Evolutionary conservation across 2,888 invertebrate species (phyloP).

Genomic region (Carabus problematicus): DNA sequence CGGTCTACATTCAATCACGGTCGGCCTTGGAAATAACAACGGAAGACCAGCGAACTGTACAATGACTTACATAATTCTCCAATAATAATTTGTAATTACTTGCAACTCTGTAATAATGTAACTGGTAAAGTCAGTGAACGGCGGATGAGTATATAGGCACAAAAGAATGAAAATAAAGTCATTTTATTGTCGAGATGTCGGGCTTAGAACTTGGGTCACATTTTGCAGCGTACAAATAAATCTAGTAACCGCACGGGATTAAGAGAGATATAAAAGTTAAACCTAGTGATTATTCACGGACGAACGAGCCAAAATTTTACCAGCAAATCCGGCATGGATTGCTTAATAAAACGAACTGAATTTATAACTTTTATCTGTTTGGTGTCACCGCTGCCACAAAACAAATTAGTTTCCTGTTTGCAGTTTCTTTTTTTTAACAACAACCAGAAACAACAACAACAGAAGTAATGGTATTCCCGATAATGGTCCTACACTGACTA

Average conservation of each 20-base stretch:
- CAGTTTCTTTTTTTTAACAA: conserved; percentile 6
- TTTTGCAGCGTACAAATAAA: conserved; percentile 26
- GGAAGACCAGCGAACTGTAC: conserved; percentile 3
- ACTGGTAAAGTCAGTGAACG: too few relatives aligned
- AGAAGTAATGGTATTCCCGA: conserved; percentile 10
- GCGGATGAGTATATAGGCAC: too few relatives aligned
- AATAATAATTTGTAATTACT: too few relatives aligned
- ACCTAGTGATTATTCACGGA: conserved; percentile 36
- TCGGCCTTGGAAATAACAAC: conserved; percentile 14
- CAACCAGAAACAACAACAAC: not conserved
- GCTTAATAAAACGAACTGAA: conserved; percentile 39
- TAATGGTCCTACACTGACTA: not conserved
- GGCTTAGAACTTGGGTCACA: not conserved
- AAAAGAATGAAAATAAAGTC: too few relatives aligned
- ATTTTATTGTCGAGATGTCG: too few relatives aligned
- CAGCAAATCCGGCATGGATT: conserved; percentile 27
- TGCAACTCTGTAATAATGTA: too few relatives aligned
- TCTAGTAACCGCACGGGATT: conserved; percentile 33
- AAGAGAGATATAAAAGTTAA: conserved; percentile 37
- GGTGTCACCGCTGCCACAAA: conserved; percentile 20
- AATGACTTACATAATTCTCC: not conserved
- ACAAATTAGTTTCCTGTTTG: conserved; percentile 36
- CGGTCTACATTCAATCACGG: conserved; percentile 30
- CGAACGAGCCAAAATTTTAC: conserved; percentile 30
- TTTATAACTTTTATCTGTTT: conserved; percentile 39